phyloP scores from a whole-genome alignment of 1,140 invertebrate genomes.

The Limonius californicus region DNA sequence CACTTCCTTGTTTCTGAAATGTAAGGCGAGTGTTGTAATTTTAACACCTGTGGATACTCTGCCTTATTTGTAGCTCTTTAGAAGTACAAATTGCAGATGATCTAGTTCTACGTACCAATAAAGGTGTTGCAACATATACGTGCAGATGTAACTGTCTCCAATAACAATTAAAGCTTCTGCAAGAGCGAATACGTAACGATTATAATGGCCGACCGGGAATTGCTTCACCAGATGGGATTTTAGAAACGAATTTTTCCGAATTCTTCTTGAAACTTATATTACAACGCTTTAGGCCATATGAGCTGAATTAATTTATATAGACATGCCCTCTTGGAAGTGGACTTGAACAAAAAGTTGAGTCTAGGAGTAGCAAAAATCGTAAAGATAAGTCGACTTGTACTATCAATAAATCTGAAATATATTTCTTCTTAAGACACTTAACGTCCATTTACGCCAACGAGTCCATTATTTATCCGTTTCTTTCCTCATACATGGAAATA shows the following conservation, averaged over 20 bases:
- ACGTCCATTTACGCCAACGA: constrained; percentile 2
- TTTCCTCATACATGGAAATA: constrained; percentile 11
- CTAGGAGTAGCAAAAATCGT: not conserved
- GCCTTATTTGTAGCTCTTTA: constrained; percentile 6
- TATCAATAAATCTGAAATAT: constrained; percentile 2
- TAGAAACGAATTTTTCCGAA: not conserved
- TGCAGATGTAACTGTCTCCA: not conserved
- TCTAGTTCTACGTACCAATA: constrained; percentile 13
- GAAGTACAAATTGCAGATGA: constrained; percentile 12
- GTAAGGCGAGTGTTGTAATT: not conserved
- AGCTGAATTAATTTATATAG: no score
- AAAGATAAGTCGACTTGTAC: not conserved
- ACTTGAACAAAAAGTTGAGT: no score
- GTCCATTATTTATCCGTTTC: constrained; percentile 7
- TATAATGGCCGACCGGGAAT: not conserved
- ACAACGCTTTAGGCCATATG: no score
- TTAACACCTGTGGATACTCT: constrained; percentile 6
- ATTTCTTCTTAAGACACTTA: constrained; percentile 3
- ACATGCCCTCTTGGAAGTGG: no score
- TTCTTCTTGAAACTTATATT: no score
- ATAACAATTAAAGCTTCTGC: constrained; percentile 9
- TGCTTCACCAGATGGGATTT: not conserved
- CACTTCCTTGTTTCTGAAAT: constrained; percentile 10
- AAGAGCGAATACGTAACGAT: not conserved
- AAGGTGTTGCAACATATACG: constrained; percentile 6